These are phyloP conservation scores for Xylocopa sonorina DNA, from an alignment of 1,140 invertebrate species.

Conservation along the genomic window DNA sequence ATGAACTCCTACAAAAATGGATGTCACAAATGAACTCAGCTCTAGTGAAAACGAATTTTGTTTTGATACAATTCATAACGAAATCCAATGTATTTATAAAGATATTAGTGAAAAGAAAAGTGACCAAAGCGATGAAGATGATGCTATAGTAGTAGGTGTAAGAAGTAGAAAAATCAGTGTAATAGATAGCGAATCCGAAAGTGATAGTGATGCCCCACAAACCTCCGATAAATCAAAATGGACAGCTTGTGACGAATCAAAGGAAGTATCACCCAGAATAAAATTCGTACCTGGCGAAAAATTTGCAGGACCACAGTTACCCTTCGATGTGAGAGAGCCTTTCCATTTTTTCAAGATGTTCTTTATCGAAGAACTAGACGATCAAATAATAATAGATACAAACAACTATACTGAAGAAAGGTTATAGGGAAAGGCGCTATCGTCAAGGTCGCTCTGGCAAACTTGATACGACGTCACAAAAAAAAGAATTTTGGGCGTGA, in stretches of 20 bases:
- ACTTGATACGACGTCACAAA: constrained; percentile 24
- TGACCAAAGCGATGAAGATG: constrained; percentile 24
- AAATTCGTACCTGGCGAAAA: constrained; percentile 21
- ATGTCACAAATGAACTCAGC: constrained; percentile 11
- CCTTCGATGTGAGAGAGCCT: constrained; percentile 22
- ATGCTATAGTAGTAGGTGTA: constrained; percentile 15
- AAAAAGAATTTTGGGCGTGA: too few species aligned
- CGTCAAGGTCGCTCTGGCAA: constrained; percentile 32
- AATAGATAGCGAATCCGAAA: constrained; percentile 34
- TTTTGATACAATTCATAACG: constrained; percentile 23
- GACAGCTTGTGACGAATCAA: constrained; percentile 10
- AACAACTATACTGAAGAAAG: constrained; percentile 37
- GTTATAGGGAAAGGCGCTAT: constrained; percentile 28
- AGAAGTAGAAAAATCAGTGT: constrained; percentile 21
- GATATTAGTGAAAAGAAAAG: constrained; percentile 16
- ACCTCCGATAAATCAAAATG: constrained; percentile 28
- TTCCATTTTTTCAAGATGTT: constrained; percentile 51
- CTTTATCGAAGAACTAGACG: constrained; percentile 31
- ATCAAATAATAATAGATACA: constrained; percentile 40
- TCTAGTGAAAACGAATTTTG: constrained; percentile 27
- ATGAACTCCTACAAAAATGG: too few species aligned
- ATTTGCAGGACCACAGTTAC: constrained; percentile 23
- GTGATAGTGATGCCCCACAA: constrained; percentile 18
- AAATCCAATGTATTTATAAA: constrained; percentile 35
- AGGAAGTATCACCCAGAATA: constrained; percentile 18